Base-by-base conservation (phyloP, 2,888 invertebrate genomes). In the Polymixis lichenea region DNA sequence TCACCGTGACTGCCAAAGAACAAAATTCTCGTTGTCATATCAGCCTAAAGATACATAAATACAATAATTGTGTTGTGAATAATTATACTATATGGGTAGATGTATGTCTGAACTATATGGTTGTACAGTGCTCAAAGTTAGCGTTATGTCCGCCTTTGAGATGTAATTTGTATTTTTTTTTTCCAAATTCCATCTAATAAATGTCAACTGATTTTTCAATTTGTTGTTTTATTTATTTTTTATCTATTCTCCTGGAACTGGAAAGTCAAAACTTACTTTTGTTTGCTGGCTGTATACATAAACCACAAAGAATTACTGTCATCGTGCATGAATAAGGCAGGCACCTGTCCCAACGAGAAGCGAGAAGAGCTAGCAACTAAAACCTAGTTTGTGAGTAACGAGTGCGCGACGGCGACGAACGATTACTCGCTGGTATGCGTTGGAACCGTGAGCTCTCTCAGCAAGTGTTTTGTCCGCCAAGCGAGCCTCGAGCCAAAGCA, bases 181-280 rank as follows among this genome's bases (percentile, higher is more conserved):
- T 95, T 95, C 95, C 84, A 95, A 96, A 95, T 95, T 95, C 88
- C 93, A 91, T 93, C 90, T 90, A 95, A 93, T 95, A 93, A 93
- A 95, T 90, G 92, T 93, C 87, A 92, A 92, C 95, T 93, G 94
- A 95, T 95, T 95, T 95, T 92, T 90, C 81, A 89, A 82, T 60
- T 53, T 75, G 86, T 87, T 87, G 93, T 92, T 91, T 87, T 60
- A 38, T 72, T n/a, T n/a, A n/a, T n/a, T n/a, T 38, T 38, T 81
- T 71, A 25, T 22, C 22, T 28, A 49, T 13, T 65, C 28, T 32
- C 9, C 43, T 43, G 17, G 43, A 43, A 6, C 19, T 8, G 28
- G 22, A 15, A 58, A 17, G 25, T 58, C 15, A 38, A 38, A 38
- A 25, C 25, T 55, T 64, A 25, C 2, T 25, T 43, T 15, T 71